Base-by-base conservation (phyloP, 1,140 invertebrate genomes). In the Aphaenogaster rudis region DNA sequence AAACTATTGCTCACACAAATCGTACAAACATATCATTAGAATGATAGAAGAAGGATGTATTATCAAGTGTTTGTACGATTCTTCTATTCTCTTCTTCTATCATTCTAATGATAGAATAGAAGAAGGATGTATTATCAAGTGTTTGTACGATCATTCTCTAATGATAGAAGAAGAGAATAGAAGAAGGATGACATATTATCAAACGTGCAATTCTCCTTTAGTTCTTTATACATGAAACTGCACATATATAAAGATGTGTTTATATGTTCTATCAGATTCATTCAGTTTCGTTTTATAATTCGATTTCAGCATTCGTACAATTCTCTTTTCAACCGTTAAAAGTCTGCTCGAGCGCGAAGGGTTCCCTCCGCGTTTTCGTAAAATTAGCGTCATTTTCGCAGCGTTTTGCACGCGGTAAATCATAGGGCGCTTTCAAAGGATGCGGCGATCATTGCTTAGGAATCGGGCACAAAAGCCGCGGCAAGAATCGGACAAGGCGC, bases 321-420 rank as follows among this genome's bases (percentile, higher is more conserved):
- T 72, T n/a, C 9, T 6, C 6, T 71, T 71, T n/a, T 72, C 48
- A 52, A 33, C 33, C 15, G 6, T 33, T 21, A 54, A 74, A 36
- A 52, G 17, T 3, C 5, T 11, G 15, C 4, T 28, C 21, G 21
- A 33, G 15, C 39, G 13, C 33, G 17, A 76, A 63, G 15, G 21
- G 39, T 33, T 33, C 28, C 0, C 9, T 63, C 8, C 9, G 39
- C 33, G 45, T 45, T 78, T 45, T 63, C 57, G 45, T 54, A 67
- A 54, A 80, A 80, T 80, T 80, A 69, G 78, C n/a, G 45, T 67
- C 2, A 28, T 80, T 63, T 69, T 52, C 21, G 48, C 61, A 21
- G 9, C 21, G 15, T 78, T 78, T 61, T 63, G 61, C 61, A 80
- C 77, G 77, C 48, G 61, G 52, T 80, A 80, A 80, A 80, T 80